Evolutionary conservation across 1,140 invertebrate species (phyloP).

Genomic region (Euura saliciscinereae): DNA sequence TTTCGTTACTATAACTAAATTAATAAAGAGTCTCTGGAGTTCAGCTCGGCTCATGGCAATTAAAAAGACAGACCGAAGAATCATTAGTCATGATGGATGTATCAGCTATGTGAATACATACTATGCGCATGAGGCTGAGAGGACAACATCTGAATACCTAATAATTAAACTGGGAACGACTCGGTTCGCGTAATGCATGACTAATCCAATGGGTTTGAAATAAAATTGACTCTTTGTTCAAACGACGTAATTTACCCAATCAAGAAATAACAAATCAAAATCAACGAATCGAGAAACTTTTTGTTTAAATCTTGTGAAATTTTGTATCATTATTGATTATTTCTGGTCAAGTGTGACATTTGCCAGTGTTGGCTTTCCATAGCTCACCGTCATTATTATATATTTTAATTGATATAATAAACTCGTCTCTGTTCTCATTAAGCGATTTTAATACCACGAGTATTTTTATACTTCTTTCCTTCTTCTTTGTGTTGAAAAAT

Average conservation of each 20-base stretch:
- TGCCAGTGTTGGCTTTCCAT: not conserved
- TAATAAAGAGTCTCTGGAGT: not conserved
- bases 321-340: not conserved
- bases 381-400: not conserved
- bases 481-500: not conserved
- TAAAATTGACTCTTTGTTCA: conserved; percentile 5
- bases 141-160: conserved; percentile 13
- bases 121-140: not conserved
- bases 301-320: too few relatives aligned
- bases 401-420: not conserved
- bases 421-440: not conserved
- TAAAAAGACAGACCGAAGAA: not conserved
- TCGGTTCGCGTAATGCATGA: not conserved
- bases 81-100: not conserved
- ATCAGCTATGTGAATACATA: not conserved
- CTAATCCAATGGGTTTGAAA: not conserved
- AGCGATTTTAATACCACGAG: not conserved
- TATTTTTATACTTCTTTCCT: not conserved
- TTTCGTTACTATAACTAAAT: not conserved
- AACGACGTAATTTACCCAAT: not conserved
- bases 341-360: conserved; percentile 3
- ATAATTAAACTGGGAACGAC: not conserved
- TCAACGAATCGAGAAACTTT: too few relatives aligned
- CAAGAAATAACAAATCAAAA: too few relatives aligned
- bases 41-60: not conserved